Evolutionary conservation across 2,113 vertebrate species (phyloP).

Genomic region (Porphyrio hochstetteri): DNA sequence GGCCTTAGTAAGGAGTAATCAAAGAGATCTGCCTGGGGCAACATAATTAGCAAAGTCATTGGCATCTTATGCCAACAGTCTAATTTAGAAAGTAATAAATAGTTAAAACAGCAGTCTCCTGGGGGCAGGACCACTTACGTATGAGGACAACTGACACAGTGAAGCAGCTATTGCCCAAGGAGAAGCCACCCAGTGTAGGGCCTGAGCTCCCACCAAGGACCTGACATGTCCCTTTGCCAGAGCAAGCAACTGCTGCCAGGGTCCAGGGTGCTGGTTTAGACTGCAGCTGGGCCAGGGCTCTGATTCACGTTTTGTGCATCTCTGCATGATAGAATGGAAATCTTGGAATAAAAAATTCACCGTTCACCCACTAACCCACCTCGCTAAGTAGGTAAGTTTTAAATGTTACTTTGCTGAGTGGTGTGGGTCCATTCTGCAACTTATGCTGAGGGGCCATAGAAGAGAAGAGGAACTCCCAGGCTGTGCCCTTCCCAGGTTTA

Average conservation of each 20-base stretch:
- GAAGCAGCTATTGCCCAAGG: background rate
- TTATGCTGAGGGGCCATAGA: background rate
- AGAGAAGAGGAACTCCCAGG: background rate
- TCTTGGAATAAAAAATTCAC: background rate
- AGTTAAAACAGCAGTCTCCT: slow-evolving; percentile 50
- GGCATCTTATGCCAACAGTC: slow-evolving; percentile 56
- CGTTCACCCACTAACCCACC: background rate
- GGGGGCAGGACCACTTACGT: background rate
- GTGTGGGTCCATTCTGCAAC: background rate
- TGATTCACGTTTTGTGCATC: accelerated
- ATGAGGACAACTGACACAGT: background rate
- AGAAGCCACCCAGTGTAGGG: background rate
- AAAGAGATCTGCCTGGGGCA: slow-evolving; percentile 44
- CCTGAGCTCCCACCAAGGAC: background rate
- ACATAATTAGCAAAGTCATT: slow-evolving; percentile 64
- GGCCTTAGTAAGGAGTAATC: slow-evolving; percentile 41
- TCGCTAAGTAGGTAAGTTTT: background rate
- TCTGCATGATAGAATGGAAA: background rate
- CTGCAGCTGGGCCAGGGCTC: background rate
- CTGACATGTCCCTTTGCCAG: background rate
- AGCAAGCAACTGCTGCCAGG: accelerated
- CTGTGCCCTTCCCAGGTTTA: background rate
- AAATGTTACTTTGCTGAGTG: accelerated
- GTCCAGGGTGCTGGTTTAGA: background rate
- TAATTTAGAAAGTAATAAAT: slow-evolving; percentile 66